Evolutionary conservation across 2,888 invertebrate genomes (phyloP), one percentile per base, ranked within the genome.

Genomic region (Baronia brevicornis): DNA sequence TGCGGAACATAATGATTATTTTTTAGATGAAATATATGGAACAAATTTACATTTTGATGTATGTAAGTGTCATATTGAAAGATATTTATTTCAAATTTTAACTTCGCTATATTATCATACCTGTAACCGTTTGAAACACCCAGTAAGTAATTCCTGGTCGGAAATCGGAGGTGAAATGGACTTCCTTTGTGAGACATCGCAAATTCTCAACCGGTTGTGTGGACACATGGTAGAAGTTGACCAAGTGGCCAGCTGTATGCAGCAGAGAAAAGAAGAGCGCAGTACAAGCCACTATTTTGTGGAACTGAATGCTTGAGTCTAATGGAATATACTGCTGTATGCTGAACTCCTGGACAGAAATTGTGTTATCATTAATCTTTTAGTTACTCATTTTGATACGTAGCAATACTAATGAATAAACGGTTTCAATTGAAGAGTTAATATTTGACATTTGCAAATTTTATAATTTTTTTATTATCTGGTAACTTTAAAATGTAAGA

Each of bases 191-290:
- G 3, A 98, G 86, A 60, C 97, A 98, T 15, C 92, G 88, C 1
- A 98, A 78, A 70, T 98, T 95, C 56, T 96, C 96, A 1, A 96
- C 87, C 0, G 97, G 96, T 60, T 98, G 98, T 0, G 97, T 97
- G 3, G 96, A 96, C 0, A 98, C 94, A 60, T 98, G 97, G 68
- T 98, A 98, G 74, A 98, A 98, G 75, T 98, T 98, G 15, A 98
- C 95, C 64, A 97, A 92, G 58, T 98, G 98, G 0, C 97, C 97
- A 2, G 96, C 91, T 0, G 96, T 94, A 62, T 98, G 97, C 0
- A 97, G 84, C 1, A 97, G 80, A 0, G 96, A 95, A 75, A 97
- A 97, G 77, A 97, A 95, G 0, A 96, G 79, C 0, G 96, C 97
- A 0, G 97, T 97, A 51, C 96, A 94, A 0, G 97, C 98, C 0